Base-by-base conservation (phyloP, 2,797 vertebrate genomes). In the Aulostomus chinensis region DNA sequence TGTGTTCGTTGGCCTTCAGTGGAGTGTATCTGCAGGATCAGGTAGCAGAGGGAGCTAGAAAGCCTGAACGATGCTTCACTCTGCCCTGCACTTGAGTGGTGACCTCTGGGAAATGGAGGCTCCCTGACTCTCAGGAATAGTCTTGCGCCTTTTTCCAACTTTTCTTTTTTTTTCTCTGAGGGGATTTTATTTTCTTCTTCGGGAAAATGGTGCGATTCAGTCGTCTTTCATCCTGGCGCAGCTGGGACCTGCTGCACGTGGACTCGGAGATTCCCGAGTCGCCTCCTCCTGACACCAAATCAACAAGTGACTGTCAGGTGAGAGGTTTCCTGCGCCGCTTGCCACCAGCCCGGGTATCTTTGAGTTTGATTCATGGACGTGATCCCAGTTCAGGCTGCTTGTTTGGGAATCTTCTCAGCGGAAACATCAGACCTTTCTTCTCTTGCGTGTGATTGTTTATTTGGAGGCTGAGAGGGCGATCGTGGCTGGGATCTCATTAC, bases 211-310 rank as follows among this genome's bases (percentile, higher is more conserved):
- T 90, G 31, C 84, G 80, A 33, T 91, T 92, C 18, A 64, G 81
- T 11, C 85, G 60, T 4, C 77, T 93, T 9, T 42, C 89, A 1
- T 86, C 89, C 17, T 91, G 91, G 88, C 86, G 25, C 65, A 92
- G 92, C 78, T 93, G 90, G 91, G 90, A 93, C 53, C 65, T 91
- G 58, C 80, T 91, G 16, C 73, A 88, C 0, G 74, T 86, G 25
- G 83, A 86, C 53, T 49, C 84, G 0, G 90, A 85, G 13, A 53
- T 77, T n/a, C 66, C 83, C 0, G 79, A 80, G 66, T 51, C 73
- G 0, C 49, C 43, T 4, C 40, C 43, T 20, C 5, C 50, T 10
- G 69, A 65, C 2, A 6, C 2, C 0, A 68, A n/a, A 5, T 16
- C 46, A 2, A 24, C 49, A 0, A 22, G 2, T 2, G 28, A 76